Percentiles rank a stretch among this genome's conserved stretches.
Evolutionary conservation across 2,888 invertebrate species (phyloP).

Genomic region (Heteromurus nitidus): DNA sequence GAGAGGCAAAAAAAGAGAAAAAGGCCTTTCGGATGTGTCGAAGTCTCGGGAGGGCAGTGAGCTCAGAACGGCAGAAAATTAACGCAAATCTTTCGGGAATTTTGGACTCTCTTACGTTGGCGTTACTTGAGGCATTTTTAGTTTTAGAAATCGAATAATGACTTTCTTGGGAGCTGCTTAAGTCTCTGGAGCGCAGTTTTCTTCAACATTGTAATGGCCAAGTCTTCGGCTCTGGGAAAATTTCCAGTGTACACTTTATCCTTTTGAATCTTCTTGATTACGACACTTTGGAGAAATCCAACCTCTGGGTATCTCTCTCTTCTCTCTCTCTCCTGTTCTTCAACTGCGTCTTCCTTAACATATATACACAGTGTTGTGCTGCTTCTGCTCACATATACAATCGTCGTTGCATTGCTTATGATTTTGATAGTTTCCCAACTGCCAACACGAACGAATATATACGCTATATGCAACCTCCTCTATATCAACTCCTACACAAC

Average conservation of each 20-base stretch:
- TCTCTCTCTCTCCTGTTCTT: conserved; percentile 16
- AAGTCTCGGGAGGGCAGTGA: conserved; percentile 81
- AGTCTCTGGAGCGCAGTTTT: conserved; percentile 73
- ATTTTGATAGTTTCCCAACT: conserved; percentile 62
- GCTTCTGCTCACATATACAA: background rate
- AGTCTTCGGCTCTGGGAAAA: conserved; percentile 73
- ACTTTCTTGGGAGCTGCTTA: conserved; percentile 73
- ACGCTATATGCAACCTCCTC: conserved; percentile 42
- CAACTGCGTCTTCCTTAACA: conserved; percentile 19
- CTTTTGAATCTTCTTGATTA: conserved; percentile 74
- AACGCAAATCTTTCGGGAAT: conserved; percentile 78
- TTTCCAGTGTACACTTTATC: conserved; percentile 73
- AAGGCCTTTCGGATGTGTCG: conserved; percentile 73
- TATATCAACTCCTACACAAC: conserved; percentile 49
- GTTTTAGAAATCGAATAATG: conserved; percentile 75
- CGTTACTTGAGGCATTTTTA: conserved; percentile 74
- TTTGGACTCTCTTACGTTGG: conserved; percentile 73
- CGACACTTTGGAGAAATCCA: conserved; percentile 74
- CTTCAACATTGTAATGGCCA: conserved; percentile 74
- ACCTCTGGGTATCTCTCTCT: conserved; percentile 58
- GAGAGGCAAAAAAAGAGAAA: conserved; percentile 60
- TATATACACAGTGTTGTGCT: background rate
- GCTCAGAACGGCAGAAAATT: conserved; percentile 87
- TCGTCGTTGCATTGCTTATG: conserved; percentile 49
- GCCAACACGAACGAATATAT: conserved; percentile 12